These are phyloP conservation scores for Drosophila tsacasi DNA, from an alignment of 1,140 invertebrate species.

Conservation along the genomic window DNA sequence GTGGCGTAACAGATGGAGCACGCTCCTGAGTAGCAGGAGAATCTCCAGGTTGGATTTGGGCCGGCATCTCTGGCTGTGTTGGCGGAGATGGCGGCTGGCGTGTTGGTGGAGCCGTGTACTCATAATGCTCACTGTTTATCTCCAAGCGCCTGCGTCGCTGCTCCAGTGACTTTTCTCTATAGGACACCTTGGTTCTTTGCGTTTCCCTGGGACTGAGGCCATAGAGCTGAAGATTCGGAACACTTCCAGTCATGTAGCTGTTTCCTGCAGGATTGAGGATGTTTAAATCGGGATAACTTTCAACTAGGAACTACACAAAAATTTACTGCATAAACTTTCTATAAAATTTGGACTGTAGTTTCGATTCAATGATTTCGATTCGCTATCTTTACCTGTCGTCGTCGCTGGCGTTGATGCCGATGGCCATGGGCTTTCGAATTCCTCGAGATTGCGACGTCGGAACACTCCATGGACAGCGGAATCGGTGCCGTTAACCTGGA, in stretches of 20 bases:
- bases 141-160: slow-evolving; percentile 41
- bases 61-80: background rate
- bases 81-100: slow-evolving; percentile 70
- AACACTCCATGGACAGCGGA: slow-evolving; percentile 78
- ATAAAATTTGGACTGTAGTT: slow-evolving; percentile 14
- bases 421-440: slow-evolving; percentile 71
- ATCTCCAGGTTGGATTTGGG: background rate
- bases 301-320: background rate
- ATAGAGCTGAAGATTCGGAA: slow-evolving; percentile 53
- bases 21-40: background rate
- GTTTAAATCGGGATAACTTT: background rate
- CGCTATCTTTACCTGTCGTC: slow-evolving; percentile 53
- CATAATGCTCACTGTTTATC: slow-evolving; percentile 59
- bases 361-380: slow-evolving; percentile 18
- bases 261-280: slow-evolving; percentile 23
- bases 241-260: slow-evolving; percentile 58
- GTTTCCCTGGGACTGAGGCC: slow-evolving; percentile 21
- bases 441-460: slow-evolving; percentile 74
- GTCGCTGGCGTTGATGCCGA: slow-evolving; percentile 34
- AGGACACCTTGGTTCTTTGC: slow-evolving; percentile 20
- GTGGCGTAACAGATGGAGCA: background rate
- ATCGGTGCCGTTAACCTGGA: slow-evolving; percentile 73
- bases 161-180: slow-evolving; percentile 20
- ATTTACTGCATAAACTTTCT: no score
- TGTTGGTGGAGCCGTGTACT: slow-evolving; percentile 59